These are phyloP conservation scores for Mesoclemmys tuberculata DNA, from an alignment of 2,113 vertebrate species.

Conservation along the genomic window DNA sequence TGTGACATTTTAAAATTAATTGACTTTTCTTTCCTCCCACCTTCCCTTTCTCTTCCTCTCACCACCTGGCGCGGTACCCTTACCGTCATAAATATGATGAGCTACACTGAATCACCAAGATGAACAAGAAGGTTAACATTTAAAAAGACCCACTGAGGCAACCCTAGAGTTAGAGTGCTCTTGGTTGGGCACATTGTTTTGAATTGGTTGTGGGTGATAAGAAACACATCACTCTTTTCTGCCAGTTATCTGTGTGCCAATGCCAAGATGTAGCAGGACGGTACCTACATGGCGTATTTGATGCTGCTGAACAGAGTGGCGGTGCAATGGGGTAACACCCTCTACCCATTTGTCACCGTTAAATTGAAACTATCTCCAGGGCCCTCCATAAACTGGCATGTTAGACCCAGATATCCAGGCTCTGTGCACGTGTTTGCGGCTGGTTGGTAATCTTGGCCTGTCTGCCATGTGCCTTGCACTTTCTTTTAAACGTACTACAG, in stretches of 20 bases:
- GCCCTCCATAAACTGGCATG: neutral
- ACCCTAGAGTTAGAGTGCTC: neutral
- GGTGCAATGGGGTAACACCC: neutral
- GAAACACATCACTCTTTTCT: neutral
- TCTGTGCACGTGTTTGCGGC: neutral
- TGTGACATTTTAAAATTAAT: neutral
- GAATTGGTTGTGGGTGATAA: neutral
- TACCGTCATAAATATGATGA: neutral
- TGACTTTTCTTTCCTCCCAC: neutral
- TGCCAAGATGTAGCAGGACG: neutral
- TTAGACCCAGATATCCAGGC: neutral
- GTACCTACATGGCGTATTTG: too few species aligned
- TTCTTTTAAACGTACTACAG: neutral
- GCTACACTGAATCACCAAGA: neutral
- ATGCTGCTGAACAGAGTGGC: neutral
- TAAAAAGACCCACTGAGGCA: neutral
- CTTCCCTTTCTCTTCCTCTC: neutral
- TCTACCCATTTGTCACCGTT: neutral
- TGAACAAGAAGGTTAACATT: neutral
- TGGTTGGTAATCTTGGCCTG: constrained; percentile 5
- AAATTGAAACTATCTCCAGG: neutral
- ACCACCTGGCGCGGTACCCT: neutral
- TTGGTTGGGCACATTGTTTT: neutral
- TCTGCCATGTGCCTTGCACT: neutral
- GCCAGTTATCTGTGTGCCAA: neutral